These are phyloP conservation scores for Lagocephalus sceleratus DNA, from an alignment of 2,797 vertebrate genomes.

Conservation along the genomic window DNA sequence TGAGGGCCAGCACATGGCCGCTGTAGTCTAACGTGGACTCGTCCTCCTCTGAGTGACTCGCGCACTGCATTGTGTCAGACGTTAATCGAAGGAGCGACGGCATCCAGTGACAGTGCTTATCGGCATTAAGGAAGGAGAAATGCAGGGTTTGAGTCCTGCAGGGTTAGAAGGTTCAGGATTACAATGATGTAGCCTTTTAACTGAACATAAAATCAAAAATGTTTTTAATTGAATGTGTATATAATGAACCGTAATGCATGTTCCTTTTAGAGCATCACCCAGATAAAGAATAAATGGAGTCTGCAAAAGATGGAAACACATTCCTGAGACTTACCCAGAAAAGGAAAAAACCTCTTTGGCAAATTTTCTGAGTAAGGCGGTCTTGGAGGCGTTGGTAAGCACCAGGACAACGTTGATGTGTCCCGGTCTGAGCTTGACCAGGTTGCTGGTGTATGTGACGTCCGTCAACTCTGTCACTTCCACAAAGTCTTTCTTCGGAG, in stretches of 20 bases:
- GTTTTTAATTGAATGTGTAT: background rate
- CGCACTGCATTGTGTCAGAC: slow-evolving; percentile 64
- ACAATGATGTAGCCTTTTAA: background rate
- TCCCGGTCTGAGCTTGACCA: slow-evolving; percentile 89
- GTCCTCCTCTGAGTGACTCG: slow-evolving; percentile 46
- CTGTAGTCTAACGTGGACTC: slow-evolving; percentile 79
- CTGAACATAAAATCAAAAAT: too few species aligned
- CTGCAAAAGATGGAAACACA: background rate
- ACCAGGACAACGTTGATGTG: slow-evolving; percentile 94
- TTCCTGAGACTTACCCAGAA: slow-evolving; percentile 80
- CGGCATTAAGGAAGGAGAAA: slow-evolving; percentile 94
- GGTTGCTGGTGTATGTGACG: slow-evolving; percentile 89
- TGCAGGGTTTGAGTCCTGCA: slow-evolving; percentile 87
- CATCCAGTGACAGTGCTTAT: slow-evolving; percentile 91
- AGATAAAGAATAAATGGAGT: background rate
- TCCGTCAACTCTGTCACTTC: slow-evolving; percentile 94
- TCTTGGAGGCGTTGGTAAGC: slow-evolving; percentile 86
- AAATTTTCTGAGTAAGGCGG: slow-evolving; percentile 87
- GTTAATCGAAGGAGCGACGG: slow-evolving; percentile 81
- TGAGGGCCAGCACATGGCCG: slow-evolving; percentile 89
- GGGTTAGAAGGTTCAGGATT: background rate
- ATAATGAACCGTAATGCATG: background rate
- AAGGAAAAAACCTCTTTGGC: slow-evolving; percentile 93
- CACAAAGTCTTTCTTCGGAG: slow-evolving; percentile 91
- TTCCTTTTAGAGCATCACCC: background rate